Evolutionary conservation across 2,888 invertebrate species (phyloP).

Genomic region (Operophtera brumata): DNA sequence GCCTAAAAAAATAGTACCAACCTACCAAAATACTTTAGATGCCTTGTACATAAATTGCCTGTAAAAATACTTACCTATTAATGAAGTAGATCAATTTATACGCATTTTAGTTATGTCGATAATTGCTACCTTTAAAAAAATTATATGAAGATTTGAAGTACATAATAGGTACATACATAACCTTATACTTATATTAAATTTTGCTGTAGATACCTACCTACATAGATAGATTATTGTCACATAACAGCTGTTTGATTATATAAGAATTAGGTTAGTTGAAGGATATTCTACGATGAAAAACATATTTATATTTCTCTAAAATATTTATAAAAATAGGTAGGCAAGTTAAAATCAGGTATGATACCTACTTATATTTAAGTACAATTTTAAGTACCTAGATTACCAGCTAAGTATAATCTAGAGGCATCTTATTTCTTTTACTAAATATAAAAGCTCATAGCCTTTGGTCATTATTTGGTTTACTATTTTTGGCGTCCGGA

Average conservation of each 20-base stretch:
- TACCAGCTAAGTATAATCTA: background rate
- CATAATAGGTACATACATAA: no score
- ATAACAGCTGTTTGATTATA: slow-evolving; percentile 32
- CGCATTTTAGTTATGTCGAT: no score
- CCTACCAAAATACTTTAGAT: no score
- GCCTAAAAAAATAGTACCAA: no score
- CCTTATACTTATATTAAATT: no score
- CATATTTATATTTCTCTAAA: slow-evolving; percentile 46
- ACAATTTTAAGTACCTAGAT: slow-evolving; percentile 23
- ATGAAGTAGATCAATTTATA: no score
- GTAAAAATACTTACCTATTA: background rate
- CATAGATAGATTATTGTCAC: slow-evolving; percentile 18
- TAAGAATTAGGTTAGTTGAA: slow-evolving; percentile 21
- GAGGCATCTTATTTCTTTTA: slow-evolving; percentile 37
- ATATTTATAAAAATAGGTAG: slow-evolving; percentile 38
- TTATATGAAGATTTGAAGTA: no score
- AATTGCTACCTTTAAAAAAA: no score
- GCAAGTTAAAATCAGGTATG: slow-evolving; percentile 55
- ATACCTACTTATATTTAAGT: slow-evolving; percentile 28
- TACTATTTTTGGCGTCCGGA: slow-evolving; percentile 64
- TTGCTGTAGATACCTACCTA: background rate
- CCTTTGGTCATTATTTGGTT: slow-evolving; percentile 66
- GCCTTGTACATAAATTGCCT: background rate
- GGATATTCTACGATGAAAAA: slow-evolving; percentile 48
- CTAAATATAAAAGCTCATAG: slow-evolving; percentile 73